Conservation (phyloP, 2,113 vertebrate species). For the Callipepla squamata region DNA sequence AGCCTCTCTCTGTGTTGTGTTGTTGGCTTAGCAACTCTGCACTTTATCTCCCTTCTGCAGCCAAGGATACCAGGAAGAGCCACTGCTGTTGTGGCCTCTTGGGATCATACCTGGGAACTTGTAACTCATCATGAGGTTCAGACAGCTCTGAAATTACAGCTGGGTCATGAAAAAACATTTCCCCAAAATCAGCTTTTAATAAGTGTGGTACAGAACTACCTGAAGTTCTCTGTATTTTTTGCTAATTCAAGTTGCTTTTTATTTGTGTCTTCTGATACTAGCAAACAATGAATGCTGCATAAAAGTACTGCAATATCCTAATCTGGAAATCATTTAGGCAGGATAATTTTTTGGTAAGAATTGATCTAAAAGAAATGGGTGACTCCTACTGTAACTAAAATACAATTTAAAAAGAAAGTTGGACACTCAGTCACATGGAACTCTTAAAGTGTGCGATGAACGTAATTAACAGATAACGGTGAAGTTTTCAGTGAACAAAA, state of each 20-base stretch:
- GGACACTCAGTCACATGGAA: neutral
- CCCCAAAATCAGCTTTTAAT: neutral
- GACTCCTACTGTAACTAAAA: neutral
- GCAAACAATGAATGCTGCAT: neutral
- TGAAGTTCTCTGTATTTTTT: neutral
- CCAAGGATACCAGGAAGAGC: constrained; percentile 4
- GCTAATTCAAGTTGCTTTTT: neutral
- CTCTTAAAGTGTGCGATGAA: neutral
- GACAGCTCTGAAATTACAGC: neutral
- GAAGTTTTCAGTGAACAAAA: neutral
- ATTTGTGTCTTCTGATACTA: neutral
- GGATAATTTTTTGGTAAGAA: neutral
- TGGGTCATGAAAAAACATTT: neutral
- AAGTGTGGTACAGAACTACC: neutral
- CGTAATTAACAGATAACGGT: neutral
- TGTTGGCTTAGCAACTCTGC: neutral
- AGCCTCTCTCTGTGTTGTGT: neutral
- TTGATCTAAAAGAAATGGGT: neutral
- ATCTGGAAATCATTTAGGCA: neutral
- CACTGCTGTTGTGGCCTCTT: neutral
- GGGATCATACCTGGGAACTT: neutral
- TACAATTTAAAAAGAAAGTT: neutral
- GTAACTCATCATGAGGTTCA: neutral
- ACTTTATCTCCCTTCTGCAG: neutral
- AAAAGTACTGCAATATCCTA: neutral